Percentiles rank a stretch among this genome's conserved stretches.
Conservation (phyloP, 35 echinoderm and acorn worm genomes). For the Ptychodera flava region DNA sequence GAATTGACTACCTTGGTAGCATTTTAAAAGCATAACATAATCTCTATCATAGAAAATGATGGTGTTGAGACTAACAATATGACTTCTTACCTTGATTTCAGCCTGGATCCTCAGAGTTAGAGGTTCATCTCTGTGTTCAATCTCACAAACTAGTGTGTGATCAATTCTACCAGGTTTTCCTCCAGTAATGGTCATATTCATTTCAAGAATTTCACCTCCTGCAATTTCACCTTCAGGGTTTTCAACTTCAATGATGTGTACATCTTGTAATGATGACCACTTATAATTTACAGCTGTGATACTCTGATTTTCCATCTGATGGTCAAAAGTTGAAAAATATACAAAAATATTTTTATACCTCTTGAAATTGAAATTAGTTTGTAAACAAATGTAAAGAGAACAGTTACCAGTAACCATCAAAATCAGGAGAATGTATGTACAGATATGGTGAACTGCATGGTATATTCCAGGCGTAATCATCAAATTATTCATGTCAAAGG, state of each 20-base stretch:
- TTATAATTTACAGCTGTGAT: slow-evolving; percentile 60
- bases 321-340: not conserved
- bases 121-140: slow-evolving; percentile 62
- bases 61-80: too few species aligned
- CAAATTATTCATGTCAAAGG: too few species aligned
- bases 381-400: too few species aligned
- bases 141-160: slow-evolving; percentile 64
- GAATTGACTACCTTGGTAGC: too few species aligned
- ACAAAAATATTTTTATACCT: too few species aligned
- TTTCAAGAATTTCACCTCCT: slow-evolving; percentile 41
- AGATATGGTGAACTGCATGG: too few species aligned
- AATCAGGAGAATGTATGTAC: too few species aligned
- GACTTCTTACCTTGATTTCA: slow-evolving; percentile 65
- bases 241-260: slow-evolving; percentile 84
- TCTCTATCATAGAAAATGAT: too few species aligned
- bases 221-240: slow-evolving; percentile 70
- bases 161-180: slow-evolving; percentile 57
- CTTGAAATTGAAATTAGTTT: too few species aligned
- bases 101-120: slow-evolving; percentile 62
- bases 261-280: slow-evolving; percentile 65
- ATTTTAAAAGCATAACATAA: too few species aligned
- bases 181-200: slow-evolving; percentile 72
- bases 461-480: too few species aligned
- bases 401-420: too few species aligned
- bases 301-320: slow-evolving; percentile 82